Conservation (phyloP, 2,113 vertebrate species). For the Phylloscopus trochiloides region DNA sequence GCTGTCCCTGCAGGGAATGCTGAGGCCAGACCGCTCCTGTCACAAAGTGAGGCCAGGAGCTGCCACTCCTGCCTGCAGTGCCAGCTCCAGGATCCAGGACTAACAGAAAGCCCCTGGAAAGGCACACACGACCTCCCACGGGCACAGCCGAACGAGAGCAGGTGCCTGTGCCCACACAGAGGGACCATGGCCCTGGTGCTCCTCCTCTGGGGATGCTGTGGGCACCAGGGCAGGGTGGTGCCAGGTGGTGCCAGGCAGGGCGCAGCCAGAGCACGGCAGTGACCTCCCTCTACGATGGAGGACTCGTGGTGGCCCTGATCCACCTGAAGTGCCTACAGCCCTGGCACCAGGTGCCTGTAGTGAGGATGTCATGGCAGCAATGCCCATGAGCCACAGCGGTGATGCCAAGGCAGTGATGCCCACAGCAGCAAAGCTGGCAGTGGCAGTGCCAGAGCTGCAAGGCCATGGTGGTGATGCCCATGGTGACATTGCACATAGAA, state of each 20-base stretch:
- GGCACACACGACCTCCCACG: rapidly evolving
- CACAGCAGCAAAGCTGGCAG: neutral
- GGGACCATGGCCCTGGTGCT: rapidly evolving
- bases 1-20: neutral
- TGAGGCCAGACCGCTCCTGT: neutral
- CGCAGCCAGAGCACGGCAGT: rapidly evolving
- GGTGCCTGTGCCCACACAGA: neutral
- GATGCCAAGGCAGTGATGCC: neutral
- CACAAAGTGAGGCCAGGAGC: neutral
- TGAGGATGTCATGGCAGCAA: neutral
- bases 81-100: neutral
- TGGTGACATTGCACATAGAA: neutral
- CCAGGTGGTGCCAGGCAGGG: neutral
- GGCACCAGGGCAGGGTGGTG: neutral
- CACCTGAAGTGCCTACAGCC: neutral
- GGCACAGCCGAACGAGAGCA: rapidly evolving
- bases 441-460: neutral
- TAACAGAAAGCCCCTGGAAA: neutral
- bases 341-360: rapidly evolving
- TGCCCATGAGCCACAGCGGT: rapidly evolving
- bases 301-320: neutral
- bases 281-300: neutral
- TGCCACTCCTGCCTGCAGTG: neutral
- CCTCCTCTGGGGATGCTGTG: neutral
- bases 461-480: neutral